Percentiles rank a stretch among this genome's conserved stretches.
phyloP scores from a whole-genome alignment of 2,888 invertebrate species.

The Steinernema scapterisci region DNA sequence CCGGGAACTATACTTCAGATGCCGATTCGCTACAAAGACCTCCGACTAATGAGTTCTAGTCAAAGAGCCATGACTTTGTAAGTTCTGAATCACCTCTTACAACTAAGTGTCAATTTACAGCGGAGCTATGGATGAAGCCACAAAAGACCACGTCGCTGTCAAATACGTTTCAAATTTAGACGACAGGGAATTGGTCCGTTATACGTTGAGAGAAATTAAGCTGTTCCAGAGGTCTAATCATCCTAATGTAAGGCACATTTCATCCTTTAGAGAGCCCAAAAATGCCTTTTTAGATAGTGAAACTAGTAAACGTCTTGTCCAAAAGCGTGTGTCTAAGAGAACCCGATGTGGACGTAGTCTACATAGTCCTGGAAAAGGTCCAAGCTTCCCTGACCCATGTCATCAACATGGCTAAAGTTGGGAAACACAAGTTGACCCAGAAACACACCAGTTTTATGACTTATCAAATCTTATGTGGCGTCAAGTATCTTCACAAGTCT shows the following conservation, averaged over 20 bases:
- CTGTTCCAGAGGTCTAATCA: conserved; percentile 5
- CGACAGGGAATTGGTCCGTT: not conserved
- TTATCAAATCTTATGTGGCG: conserved; percentile 16
- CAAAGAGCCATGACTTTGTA: not conserved
- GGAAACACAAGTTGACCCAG: not conserved
- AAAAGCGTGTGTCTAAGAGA: not conserved
- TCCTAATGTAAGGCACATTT: conserved; percentile 35
- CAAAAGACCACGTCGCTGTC: not conserved
- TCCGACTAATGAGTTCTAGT: not conserved
- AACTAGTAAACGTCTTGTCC: not conserved
- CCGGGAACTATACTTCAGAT: not conserved
- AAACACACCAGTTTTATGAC: conserved; percentile 7
- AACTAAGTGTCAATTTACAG: not conserved
- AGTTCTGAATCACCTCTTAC: not conserved
- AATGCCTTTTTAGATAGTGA: conserved; percentile 7
- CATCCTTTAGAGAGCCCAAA: too few species aligned
- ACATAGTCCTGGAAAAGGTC: conserved; percentile 19
- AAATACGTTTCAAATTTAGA: not conserved
- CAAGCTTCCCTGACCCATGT: not conserved
- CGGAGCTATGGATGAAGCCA: not conserved
- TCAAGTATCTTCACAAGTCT: conserved; percentile 19
- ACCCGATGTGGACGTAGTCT: not conserved
- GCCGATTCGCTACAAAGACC: not conserved
- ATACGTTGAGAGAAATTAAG: not conserved
- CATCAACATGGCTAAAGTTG: conserved; percentile 9